Evolutionary conservation across 2,888 invertebrate genomes (phyloP).

Genomic region (Neoascia interrupta): DNA sequence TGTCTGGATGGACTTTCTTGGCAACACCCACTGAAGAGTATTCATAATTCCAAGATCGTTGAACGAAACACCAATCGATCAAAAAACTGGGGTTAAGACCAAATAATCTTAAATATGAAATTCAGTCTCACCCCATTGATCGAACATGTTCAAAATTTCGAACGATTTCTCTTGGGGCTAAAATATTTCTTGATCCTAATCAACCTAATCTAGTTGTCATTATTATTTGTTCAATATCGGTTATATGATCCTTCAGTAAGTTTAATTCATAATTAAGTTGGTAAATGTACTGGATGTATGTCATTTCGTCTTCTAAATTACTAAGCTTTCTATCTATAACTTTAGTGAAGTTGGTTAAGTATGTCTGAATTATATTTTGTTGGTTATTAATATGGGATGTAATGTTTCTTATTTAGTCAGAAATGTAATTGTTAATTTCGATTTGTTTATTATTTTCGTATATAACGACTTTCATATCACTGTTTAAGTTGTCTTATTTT

Average conservation of each 20-base stretch:
- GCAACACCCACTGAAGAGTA: too few relatives aligned
- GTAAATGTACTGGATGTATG: slow-evolving; percentile 20
- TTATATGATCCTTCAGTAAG: slow-evolving; percentile 15
- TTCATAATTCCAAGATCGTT: too few relatives aligned
- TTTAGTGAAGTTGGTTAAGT: too few relatives aligned
- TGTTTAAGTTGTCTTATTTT: background rate
- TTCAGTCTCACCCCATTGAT: too few relatives aligned
- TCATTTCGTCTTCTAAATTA: slow-evolving; percentile 37
- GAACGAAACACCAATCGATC: too few relatives aligned
- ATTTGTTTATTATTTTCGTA: background rate
- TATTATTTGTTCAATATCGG: too few relatives aligned
- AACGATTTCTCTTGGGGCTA: slow-evolving; percentile 4
- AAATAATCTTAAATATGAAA: slow-evolving; percentile 20
- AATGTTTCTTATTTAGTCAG: slow-evolving; percentile 65
- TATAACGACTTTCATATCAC: background rate
- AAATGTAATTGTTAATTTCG: slow-evolving; percentile 34
- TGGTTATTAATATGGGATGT: too few relatives aligned
- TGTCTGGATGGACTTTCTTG: too few relatives aligned
- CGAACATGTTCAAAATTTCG: background rate
- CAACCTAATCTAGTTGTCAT: background rate
- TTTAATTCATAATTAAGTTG: slow-evolving; percentile 32
- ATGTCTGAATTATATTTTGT: too few relatives aligned
- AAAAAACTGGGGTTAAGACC: too few relatives aligned
- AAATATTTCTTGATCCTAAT: background rate
- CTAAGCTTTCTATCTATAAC: too few relatives aligned